A percentile compares a stretch with the other conserved stretches of the same genome.
phyloP scores from a whole-genome alignment of 2,113 vertebrate species.

The Oreochromis spilurus region DNA sequence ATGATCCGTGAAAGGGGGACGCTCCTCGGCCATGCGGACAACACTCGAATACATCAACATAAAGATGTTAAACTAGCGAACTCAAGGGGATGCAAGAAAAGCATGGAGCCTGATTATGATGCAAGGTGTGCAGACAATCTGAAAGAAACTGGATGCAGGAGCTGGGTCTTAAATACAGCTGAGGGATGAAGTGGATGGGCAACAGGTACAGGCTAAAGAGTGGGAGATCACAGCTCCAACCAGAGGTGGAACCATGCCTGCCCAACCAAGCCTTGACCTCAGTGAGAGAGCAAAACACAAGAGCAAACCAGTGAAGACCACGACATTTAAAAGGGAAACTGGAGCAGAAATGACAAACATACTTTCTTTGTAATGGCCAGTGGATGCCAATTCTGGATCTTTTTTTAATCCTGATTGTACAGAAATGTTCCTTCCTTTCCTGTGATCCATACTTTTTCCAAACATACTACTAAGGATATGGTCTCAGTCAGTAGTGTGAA shows the following conservation, averaged over 20 bases:
- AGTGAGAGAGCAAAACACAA: not conserved
- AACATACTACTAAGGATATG: not conserved
- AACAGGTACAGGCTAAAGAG: not conserved
- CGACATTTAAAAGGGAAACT: not conserved
- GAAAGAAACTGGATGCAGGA: not conserved
- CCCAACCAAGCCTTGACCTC: not conserved
- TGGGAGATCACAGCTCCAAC: not conserved
- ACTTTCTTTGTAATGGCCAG: not conserved
- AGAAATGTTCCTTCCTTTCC: not conserved
- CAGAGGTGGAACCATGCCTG: not conserved
- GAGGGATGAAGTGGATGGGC: not conserved
- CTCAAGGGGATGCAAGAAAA: not conserved
- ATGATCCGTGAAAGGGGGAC: not conserved
- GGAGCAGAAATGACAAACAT: not conserved
- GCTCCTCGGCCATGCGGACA: not conserved
- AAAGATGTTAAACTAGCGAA: not conserved
- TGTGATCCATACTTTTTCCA: not conserved
- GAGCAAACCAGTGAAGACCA: accelerated
- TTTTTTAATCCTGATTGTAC: not conserved
- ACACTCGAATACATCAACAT: not conserved
- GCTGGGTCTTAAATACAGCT: not conserved
- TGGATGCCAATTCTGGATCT: too few species aligned
- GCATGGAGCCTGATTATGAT: not conserved
- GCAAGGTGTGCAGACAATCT: accelerated
- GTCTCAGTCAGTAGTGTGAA: not conserved